Evolutionary conservation across 2,797 vertebrate genomes (phyloP), one percentile per base, ranked within the genome.

Genomic region (Intellagama lesueurii): DNA sequence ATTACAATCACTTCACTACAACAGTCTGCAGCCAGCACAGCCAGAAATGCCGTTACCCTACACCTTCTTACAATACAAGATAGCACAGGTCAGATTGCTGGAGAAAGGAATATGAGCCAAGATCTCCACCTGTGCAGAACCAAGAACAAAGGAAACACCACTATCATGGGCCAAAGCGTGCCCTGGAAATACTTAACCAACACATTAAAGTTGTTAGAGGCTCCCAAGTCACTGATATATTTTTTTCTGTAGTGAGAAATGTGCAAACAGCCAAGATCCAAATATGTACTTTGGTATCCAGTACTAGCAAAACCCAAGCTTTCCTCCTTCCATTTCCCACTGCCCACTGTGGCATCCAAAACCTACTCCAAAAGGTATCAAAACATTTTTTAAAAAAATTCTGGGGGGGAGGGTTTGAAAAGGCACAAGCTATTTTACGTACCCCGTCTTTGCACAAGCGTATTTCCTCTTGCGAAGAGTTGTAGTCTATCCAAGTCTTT

Each of bases 401-500:
- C 1, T 70, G 0, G 0, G 16, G 69, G 70, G 64, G 52, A 85
- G 82, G 78, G 19, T 72, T 19, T 70, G 28, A 16, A 73, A 7
- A 1, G 30, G 72, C 75, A 60, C 66, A 35, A 89, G 60, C 76
- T 84, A 75, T 91, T 24, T 83, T 91, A 95, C 95, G 87, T 79
- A 97, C 97, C 96, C 89, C 6, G 87, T 92, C 93, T 87, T 91
- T 92, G 90, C 96, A 97, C 60, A 87, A 92, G 78, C 81, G 89
- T 94, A 98, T 96, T 90, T 89, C 94, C 91, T 97, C 95, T 87
- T 98, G 96, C 85, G 94, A 92, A 78, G 94, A 70, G 70, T 60
- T 94, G 73, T 98, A 97, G 70, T 96, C 96, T 83, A 87, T 82
- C 97, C 97, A 97, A 24, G 92, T 89, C 88, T 92, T 90, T 68